Evolutionary conservation across 2,113 vertebrate genomes (phyloP), one percentile per base, ranked within the genome.

Genomic region (Cephalopterus ornatus): DNA sequence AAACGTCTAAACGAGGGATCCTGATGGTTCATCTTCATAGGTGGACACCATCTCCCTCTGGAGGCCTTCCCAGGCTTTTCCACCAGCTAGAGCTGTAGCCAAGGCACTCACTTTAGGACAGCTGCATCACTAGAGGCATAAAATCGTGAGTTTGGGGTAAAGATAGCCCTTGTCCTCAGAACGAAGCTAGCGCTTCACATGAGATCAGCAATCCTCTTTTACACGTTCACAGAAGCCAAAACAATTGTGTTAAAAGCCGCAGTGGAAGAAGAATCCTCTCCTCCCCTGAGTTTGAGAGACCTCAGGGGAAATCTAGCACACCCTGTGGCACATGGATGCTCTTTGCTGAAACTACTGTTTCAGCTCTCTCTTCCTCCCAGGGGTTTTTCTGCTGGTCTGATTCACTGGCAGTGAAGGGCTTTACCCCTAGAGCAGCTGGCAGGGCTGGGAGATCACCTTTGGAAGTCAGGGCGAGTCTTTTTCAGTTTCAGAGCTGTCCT

Each of bases 1-100:
- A 65, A 59, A 72, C 2, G 28, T 26, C 56, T 84, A 4, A 42
- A 84, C 67, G 80, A 88, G 72, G 52, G 27, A 85, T 62, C 15
- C 37, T 22, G 63, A n/a, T 37, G 61, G 44, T 53, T 65, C 33
- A 75, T 86, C 46, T 32, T 49, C 86, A 92, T 35, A 89, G 91
- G 52, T 85, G 91, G 80, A 95, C 93, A 95, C 93, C 94, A 92
- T 92, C 95, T 96, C 96, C 96, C 94, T 95, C 93, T 96, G 91
- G 93, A 97, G 94, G 95, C 95, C 95, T 96, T 67, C 32, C 42
- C 77, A 56, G 70, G 86, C 80, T 93, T 70, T 91, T 97, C 83
- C 80, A 78, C 70, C 44, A 59, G 37, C 75, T 82, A 50, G 32
- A 41, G 39, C 67, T 80, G 63, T 2, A 86, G 55, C 39, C 16